These are phyloP conservation scores for Xestia sexstrigata DNA, from an alignment of 2,888 invertebrate genomes.

Conservation along the genomic window DNA sequence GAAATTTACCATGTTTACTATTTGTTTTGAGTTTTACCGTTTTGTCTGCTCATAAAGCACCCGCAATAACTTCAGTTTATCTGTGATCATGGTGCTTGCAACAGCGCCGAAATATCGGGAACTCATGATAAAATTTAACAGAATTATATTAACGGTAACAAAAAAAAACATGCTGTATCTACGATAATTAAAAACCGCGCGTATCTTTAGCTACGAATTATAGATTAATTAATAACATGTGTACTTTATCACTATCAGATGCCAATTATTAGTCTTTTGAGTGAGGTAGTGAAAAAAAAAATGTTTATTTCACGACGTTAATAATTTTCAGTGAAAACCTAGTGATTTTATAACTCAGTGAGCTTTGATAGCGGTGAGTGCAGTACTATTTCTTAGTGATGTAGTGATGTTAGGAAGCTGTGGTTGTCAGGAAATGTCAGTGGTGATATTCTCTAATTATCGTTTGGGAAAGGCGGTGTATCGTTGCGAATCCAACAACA, in stretches of 20 bases:
- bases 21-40: no score
- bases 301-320: constrained; percentile 8
- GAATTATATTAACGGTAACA: background rate
- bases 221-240: constrained; percentile 60
- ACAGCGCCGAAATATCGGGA: no score
- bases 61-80: background rate
- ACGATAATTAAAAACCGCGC: constrained; percentile 39
- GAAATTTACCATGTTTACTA: background rate
- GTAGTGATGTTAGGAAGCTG: background rate
- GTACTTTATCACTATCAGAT: constrained; percentile 56
- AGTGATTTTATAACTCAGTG: constrained; percentile 38
- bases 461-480: no score
- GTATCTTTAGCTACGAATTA: constrained; percentile 41
- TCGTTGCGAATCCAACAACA: background rate
- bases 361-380: constrained; percentile 31
- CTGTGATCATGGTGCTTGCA: background rate
- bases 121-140: no score
- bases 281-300: constrained; percentile 19
- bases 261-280: constrained; percentile 33
- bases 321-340: constrained; percentile 15
- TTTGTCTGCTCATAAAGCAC: background rate
- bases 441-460: background rate
- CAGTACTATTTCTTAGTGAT: background rate
- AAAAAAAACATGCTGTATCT: constrained; percentile 34
- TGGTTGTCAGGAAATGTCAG: background rate